These are phyloP conservation scores for Pandemis heparana DNA, from an alignment of 2,888 invertebrate species.

Conservation along the genomic window DNA sequence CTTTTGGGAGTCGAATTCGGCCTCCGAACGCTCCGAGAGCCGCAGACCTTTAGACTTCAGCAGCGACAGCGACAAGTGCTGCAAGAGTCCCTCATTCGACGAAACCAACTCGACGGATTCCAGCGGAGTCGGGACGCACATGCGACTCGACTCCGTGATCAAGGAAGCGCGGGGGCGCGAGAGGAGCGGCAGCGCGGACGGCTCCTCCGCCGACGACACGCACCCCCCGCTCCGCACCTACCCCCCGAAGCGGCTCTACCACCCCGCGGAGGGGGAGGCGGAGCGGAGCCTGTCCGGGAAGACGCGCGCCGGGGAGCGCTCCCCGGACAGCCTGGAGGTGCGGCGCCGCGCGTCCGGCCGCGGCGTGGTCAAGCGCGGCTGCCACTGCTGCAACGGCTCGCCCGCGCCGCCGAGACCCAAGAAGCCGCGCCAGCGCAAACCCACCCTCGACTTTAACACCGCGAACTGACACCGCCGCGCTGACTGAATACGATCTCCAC, in stretches of 20 bases:
- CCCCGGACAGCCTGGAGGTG: slow-evolving; percentile 58
- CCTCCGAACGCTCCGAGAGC: slow-evolving; percentile 70
- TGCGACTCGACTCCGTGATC: slow-evolving; percentile 80
- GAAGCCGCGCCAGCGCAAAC: slow-evolving; percentile 68
- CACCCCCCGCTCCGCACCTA: slow-evolving; percentile 76
- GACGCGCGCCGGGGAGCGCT: slow-evolving; percentile 56
- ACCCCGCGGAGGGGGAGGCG: slow-evolving; percentile 60
- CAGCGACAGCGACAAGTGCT: slow-evolving; percentile 81
- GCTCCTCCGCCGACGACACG: slow-evolving; percentile 67
- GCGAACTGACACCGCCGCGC: slow-evolving; percentile 50
- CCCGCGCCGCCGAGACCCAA: slow-evolving; percentile 83
- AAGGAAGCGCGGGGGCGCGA: slow-evolving; percentile 72
- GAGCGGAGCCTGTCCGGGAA: slow-evolving; percentile 6
- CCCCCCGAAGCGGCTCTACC: slow-evolving; percentile 66
- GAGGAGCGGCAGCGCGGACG: slow-evolving; percentile 65
- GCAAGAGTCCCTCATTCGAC: slow-evolving; percentile 77
- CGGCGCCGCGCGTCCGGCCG: slow-evolving; percentile 76
- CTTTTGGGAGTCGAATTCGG: slow-evolving; percentile 80
- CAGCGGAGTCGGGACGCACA: slow-evolving; percentile 68
- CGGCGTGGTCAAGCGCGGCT: slow-evolving; percentile 87
- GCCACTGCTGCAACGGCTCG: slow-evolving; percentile 87
- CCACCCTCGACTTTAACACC: slow-evolving; percentile 61
- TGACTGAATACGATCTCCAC: slow-evolving; percentile 72
- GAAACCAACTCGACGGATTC: slow-evolving; percentile 79
- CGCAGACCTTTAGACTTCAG: slow-evolving; percentile 73